phyloP scores from a whole-genome alignment of 2,113 vertebrate genomes.

The Sisor rabdophorus region DNA sequence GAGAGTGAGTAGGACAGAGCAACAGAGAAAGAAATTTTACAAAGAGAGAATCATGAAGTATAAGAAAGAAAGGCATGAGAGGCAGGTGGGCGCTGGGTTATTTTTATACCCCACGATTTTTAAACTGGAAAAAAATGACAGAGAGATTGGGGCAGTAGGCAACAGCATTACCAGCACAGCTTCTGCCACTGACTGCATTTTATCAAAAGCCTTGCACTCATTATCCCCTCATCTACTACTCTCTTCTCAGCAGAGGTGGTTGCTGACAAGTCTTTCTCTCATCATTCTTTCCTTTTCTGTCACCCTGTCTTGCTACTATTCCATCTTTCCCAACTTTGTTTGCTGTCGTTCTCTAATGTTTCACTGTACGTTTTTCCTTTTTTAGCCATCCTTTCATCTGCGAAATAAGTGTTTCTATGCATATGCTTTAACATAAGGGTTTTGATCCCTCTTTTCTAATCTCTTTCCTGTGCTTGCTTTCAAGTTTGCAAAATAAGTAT shows the following conservation, averaged over 20 bases:
- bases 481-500: slow-evolving; percentile 8
- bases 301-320: neutral
- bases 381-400: neutral
- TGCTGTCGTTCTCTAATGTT: slow-evolving; percentile 7
- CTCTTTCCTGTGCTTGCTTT: slow-evolving; percentile 10
- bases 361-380: neutral
- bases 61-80: slow-evolving; percentile 17
- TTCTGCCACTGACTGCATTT: slow-evolving; percentile 48
- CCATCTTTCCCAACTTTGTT: slow-evolving; percentile 26
- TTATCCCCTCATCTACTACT: slow-evolving; percentile 37
- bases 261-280: slow-evolving; percentile 23
- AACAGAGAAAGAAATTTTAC: slow-evolving; percentile 13
- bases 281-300: neutral
- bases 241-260: slow-evolving; percentile 39
- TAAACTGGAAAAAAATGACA: slow-evolving; percentile 58
- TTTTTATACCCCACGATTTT: slow-evolving; percentile 67
- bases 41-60: neutral
- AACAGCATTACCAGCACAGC: slow-evolving; percentile 38
- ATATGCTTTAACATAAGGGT: slow-evolving; percentile 4
- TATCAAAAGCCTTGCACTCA: slow-evolving; percentile 58
- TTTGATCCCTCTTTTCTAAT: slow-evolving; percentile 1
- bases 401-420: slow-evolving; percentile 1
- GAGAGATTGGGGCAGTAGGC: slow-evolving; percentile 53
- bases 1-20: slow-evolving; percentile 16
- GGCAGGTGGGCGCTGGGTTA: slow-evolving; percentile 43